phyloP scores from a whole-genome alignment of 2,113 vertebrate genomes.

The Pelvicachromis taeniatus region DNA sequence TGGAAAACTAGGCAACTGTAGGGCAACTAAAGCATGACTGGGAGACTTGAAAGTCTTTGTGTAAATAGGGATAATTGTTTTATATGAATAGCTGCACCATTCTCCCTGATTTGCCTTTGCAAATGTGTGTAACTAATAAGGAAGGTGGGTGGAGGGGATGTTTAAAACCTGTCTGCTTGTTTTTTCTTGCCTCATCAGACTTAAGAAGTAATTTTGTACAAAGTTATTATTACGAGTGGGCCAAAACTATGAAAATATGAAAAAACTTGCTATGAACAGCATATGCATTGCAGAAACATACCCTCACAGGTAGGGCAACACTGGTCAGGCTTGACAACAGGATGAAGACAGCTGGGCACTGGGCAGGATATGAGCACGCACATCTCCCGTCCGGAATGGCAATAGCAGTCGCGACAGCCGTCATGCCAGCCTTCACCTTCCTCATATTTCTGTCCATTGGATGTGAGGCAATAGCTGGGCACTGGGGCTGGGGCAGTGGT shows the following conservation, averaged over 20 bases:
- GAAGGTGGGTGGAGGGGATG: neutral
- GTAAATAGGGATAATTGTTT: neutral
- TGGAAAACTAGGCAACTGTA: neutral
- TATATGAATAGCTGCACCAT: neutral
- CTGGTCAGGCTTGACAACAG: slow-evolving; percentile 70
- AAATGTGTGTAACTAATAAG: neutral
- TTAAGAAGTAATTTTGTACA: neutral
- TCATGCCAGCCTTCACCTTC: slow-evolving; percentile 78
- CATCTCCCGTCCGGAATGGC: slow-evolving; percentile 76
- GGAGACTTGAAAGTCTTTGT: neutral
- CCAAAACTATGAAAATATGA: neutral
- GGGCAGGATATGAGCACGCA: slow-evolving; percentile 79
- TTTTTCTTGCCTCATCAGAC: neutral
- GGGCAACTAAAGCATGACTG: neutral
- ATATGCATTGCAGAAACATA: slow-evolving; percentile 11
- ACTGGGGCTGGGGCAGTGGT: slow-evolving; percentile 22
- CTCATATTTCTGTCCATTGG: slow-evolving; percentile 65
- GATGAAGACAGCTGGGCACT: slow-evolving; percentile 71
- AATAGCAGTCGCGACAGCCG: slow-evolving; percentile 79
- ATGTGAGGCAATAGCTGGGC: slow-evolving; percentile 67
- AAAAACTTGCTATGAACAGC: neutral
- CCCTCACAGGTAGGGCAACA: slow-evolving; percentile 80
- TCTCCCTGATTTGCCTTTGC: neutral
- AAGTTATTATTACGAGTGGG: neutral
- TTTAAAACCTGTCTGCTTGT: neutral